A percentile compares a stretch with the other conserved stretches of the same genome.
Conservation (phyloP, 2,888 invertebrate genomes). For the Resseliella maxima region DNA sequence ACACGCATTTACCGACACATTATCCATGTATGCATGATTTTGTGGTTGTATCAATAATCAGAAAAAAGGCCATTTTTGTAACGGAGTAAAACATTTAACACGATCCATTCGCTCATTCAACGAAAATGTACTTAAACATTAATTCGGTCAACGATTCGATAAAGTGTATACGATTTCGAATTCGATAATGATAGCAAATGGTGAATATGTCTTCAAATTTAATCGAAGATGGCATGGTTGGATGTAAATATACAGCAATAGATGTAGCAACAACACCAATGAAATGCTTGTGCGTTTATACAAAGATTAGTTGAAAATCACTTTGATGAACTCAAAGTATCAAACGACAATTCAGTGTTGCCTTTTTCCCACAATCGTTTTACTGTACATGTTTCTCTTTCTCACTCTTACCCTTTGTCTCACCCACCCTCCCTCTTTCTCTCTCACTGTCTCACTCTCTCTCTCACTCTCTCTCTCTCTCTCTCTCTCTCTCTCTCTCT, state of each 20-base stretch:
- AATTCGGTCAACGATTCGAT: neutral
- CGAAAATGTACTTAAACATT: conserved; percentile 1
- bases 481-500: neutral
- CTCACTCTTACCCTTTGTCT: neutral
- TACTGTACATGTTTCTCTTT: too few relatives aligned
- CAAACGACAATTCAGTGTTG: neutral
- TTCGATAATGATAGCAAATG: neutral
- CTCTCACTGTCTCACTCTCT: neutral
- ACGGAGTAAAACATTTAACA: neutral
- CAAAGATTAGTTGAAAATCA: conserved; percentile 30
- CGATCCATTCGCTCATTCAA: neutral
- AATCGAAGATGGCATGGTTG: neutral
- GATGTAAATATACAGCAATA: neutral
- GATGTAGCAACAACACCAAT: neutral
- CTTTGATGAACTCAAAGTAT: conserved; percentile 49
- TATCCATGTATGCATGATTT: too few relatives aligned
- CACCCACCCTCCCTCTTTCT: too few relatives aligned
- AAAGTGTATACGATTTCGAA: conserved; percentile 18
- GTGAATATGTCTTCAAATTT: neutral
- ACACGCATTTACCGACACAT: neutral
- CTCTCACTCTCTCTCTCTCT: neutral
- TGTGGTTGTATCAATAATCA: too few relatives aligned
- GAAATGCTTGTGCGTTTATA: neutral
- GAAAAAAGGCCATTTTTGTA: too few relatives aligned
- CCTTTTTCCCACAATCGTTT: too few relatives aligned